A percentile compares a stretch with the other conserved stretches of the same genome.
Evolutionary conservation across 1,140 invertebrate species (phyloP).

Genomic region (Elymnias hypermnestra): DNA sequence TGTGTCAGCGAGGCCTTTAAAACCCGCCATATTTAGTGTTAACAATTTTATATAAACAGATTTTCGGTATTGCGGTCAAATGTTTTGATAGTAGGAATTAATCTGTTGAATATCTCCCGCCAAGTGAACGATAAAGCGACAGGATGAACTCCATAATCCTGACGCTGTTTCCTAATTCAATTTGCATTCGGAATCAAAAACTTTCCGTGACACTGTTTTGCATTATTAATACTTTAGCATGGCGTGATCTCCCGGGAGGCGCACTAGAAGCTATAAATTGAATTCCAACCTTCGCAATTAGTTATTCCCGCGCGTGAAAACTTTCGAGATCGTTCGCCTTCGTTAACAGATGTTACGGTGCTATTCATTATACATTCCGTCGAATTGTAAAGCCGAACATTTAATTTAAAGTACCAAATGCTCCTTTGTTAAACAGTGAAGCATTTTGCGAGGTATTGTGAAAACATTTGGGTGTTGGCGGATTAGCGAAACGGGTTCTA

Average conservation of each 20-base stretch:
- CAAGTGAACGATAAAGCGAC: slow-evolving; percentile 43
- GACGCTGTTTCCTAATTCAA: slow-evolving; percentile 71
- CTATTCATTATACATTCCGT: slow-evolving; percentile 76
- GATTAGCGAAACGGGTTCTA: slow-evolving; percentile 48
- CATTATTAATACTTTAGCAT: slow-evolving; percentile 74
- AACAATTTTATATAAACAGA: too few relatives aligned
- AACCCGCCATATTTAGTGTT: too few relatives aligned
- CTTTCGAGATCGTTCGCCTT: slow-evolving; percentile 75
- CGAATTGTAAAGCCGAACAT: slow-evolving; percentile 74
- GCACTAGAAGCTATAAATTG: slow-evolving; percentile 74
- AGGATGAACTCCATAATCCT: slow-evolving; percentile 48
- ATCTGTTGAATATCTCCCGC: slow-evolving; percentile 14
- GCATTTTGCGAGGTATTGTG: slow-evolving; percentile 57
- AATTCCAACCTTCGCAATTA: slow-evolving; percentile 76
- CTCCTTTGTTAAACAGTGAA: slow-evolving; percentile 67
- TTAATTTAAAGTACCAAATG: slow-evolving; percentile 72
- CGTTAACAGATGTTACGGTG: slow-evolving; percentile 75
- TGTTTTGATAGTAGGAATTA: too few relatives aligned
- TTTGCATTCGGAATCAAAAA: slow-evolving; percentile 74
- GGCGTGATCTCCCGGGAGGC: slow-evolving; percentile 68
- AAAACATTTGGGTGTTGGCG: slow-evolving; percentile 36
- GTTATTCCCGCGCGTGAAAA: slow-evolving; percentile 75
- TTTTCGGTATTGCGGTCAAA: too few relatives aligned
- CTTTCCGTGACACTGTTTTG: slow-evolving; percentile 75
- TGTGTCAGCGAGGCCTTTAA: too few relatives aligned